Conservation (phyloP, 2,797 vertebrate genomes). For the Danionella dracula region DNA sequence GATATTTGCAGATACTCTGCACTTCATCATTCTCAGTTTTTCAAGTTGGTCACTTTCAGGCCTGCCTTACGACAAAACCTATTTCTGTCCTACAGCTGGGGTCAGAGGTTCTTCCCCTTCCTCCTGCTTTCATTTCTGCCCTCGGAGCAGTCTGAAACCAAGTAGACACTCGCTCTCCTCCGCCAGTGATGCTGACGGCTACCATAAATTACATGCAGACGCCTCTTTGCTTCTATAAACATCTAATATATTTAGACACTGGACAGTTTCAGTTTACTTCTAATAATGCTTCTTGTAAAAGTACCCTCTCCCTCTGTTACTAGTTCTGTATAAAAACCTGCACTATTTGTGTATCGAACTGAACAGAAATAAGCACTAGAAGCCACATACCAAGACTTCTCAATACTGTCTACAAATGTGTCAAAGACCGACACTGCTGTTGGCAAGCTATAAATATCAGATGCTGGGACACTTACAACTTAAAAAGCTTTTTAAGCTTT, state of each 20-base stretch:
- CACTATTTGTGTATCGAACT: neutral
- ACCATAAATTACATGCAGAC: slow-evolving; percentile 30
- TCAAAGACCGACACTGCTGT: neutral
- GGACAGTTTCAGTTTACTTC: slow-evolving; percentile 4
- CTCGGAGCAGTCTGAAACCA: slow-evolving; percentile 49
- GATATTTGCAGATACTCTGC: too few species aligned
- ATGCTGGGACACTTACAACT: neutral
- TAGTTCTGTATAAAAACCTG: neutral
- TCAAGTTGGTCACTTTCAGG: slow-evolving; percentile 19
- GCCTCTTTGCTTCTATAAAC: slow-evolving; percentile 19
- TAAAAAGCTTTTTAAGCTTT: slow-evolving; percentile 11
- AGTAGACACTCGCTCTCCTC: slow-evolving; percentile 15
- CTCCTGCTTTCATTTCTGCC: slow-evolving; percentile 48
- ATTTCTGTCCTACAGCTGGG: slow-evolving; percentile 65
- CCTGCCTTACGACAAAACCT: slow-evolving; percentile 65
- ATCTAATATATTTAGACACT: slow-evolving; percentile 12
- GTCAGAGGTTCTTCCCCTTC: slow-evolving; percentile 43
- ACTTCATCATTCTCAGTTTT: slow-evolving; percentile 27
- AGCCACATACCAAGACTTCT: neutral
- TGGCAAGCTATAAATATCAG: slow-evolving; percentile 38
- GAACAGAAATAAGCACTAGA: neutral
- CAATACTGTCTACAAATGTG: neutral
- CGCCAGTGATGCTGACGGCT: slow-evolving; percentile 30
- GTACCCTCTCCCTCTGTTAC: neutral
- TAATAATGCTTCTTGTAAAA: neutral